Percentiles rank a stretch among this genome's conserved stretches.
These are phyloP conservation scores for Sitta europaea DNA, from an alignment of 2,113 vertebrate genomes.

Conservation along the genomic window DNA sequence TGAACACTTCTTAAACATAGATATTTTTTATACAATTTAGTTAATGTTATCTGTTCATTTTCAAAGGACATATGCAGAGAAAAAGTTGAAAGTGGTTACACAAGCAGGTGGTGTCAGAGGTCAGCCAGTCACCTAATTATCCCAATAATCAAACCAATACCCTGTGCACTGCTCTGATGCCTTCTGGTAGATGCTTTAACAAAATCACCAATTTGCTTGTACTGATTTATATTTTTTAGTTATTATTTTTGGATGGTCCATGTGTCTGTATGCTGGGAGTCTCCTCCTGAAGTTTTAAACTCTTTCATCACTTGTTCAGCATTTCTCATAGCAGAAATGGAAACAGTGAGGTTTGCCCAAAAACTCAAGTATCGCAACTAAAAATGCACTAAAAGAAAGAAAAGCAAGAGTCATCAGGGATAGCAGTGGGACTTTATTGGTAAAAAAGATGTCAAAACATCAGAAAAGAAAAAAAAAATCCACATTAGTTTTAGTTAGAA, in stretches of 20 bases:
- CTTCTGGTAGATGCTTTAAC: background rate
- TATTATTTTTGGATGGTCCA: background rate
- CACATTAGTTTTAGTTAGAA: background rate
- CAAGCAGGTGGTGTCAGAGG: background rate
- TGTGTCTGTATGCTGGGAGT: background rate
- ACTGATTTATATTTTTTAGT: background rate
- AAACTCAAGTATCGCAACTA: background rate
- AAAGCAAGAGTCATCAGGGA: background rate
- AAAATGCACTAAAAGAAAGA: background rate
- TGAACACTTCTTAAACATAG: background rate
- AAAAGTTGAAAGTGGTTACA: background rate
- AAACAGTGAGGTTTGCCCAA: background rate
- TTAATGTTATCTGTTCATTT: background rate
- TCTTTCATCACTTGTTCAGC: background rate
- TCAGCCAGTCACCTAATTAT: background rate
- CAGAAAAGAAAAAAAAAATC: background rate
- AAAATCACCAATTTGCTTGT: background rate
- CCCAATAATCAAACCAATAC: background rate
- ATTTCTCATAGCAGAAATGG: background rate
- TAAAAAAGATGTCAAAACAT: background rate
- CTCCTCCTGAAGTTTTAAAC: background rate
- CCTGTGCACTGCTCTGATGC: background rate
- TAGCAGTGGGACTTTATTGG: background rate
- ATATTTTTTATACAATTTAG: background rate
- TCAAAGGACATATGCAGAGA: background rate